phyloP scores from a whole-genome alignment of 2,113 vertebrate genomes.

The Atractosteus spatula region DNA sequence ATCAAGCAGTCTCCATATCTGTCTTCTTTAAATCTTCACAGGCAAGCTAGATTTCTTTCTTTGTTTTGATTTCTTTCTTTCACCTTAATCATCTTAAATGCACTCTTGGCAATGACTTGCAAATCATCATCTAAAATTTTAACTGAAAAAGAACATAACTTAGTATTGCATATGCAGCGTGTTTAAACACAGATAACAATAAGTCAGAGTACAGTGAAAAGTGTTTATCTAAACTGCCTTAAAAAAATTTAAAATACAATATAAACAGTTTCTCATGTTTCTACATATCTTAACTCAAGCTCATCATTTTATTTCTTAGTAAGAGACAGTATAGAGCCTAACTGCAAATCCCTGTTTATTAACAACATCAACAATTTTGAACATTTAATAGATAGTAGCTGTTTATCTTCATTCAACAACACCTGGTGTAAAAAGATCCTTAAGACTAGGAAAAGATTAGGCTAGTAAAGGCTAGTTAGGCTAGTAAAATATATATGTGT shows the following conservation, averaged over 20 bases:
- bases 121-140: background rate
- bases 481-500: no score
- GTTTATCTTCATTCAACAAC: no score
- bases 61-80: constrained; percentile 6
- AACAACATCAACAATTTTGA: no score
- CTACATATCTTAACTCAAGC: constrained; percentile 1
- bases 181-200: background rate
- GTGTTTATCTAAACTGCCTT: background rate
- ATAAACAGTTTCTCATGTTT: background rate
- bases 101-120: background rate
- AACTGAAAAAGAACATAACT: constrained; percentile 1
- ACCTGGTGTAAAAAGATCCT: no score
- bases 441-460: no score
- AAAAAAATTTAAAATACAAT: background rate
- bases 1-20: constrained; percentile 4
- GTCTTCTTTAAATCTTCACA: background rate
- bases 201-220: background rate
- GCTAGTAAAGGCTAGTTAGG: no score
- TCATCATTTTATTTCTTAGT: background rate
- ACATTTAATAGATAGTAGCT: no score
- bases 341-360: background rate
- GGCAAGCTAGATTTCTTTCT: background rate
- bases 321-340: background rate
- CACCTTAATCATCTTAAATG: constrained; percentile 4
- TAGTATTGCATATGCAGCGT: background rate